These are phyloP conservation scores for Galaxea fascicularis DNA, from an alignment of 92 coral and sea anemone genomes.

Conservation along the genomic window DNA sequence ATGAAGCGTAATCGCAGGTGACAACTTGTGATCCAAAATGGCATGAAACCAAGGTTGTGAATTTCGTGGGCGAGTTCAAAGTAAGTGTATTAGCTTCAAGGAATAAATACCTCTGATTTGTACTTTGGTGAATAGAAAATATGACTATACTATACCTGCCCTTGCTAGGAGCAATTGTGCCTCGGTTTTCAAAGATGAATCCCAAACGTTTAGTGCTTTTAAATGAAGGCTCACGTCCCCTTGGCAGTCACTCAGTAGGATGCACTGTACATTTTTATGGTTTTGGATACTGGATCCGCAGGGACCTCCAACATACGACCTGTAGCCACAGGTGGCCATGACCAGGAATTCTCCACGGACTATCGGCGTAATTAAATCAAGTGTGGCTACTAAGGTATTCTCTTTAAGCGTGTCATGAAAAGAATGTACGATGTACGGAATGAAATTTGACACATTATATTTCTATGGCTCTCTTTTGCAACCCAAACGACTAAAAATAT, in stretches of 20 bases:
- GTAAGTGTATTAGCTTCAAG: not conserved
- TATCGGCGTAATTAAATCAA: not conserved
- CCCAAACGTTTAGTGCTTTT: too few relatives aligned
- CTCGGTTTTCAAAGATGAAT: too few relatives aligned
- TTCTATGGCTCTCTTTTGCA: not conserved
- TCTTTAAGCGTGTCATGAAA: not conserved
- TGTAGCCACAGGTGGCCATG: conserved; percentile 58
- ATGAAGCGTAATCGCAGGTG: conserved; percentile 22
- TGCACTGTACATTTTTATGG: conserved; percentile 49
- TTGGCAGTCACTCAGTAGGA: too few relatives aligned
- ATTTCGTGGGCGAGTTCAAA: conserved; percentile 9
- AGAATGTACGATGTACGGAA: not conserved
- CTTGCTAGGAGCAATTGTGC: too few relatives aligned
- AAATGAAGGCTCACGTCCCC: too few relatives aligned
- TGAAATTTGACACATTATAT: not conserved
- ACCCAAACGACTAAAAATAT: not conserved
- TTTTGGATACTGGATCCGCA: conserved; percentile 56
- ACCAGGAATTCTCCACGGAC: conserved; percentile 14
- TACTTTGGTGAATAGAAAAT: too few relatives aligned
- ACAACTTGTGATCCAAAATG: conserved; percentile 13
- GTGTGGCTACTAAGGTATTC: conserved; percentile 8
- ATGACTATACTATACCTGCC: too few relatives aligned
- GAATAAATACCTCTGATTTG: too few relatives aligned
- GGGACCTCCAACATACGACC: conserved; percentile 44
- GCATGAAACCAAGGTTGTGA: not conserved